Evolutionary conservation across 2,113 vertebrate genomes (phyloP), one percentile per base, ranked within the genome.

Genomic region (Myrmecophaga tridactyla): DNA sequence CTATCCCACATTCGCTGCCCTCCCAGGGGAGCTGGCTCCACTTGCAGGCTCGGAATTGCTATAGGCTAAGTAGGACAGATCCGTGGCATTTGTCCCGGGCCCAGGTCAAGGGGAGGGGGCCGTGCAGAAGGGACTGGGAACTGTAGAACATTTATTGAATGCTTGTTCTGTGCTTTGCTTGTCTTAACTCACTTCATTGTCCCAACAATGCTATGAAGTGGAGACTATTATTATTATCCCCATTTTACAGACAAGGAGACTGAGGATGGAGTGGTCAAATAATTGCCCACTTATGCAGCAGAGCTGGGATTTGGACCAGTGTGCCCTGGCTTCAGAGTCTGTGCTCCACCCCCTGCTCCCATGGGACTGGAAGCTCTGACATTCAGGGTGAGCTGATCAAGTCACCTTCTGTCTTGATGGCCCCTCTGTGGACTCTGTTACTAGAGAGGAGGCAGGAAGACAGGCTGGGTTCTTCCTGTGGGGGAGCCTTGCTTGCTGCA

Each of bases 181-280:
- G 9, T 27, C 13, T 39, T 3, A 69, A 31, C 29, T 51, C 29
- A n/a, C 23, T n/a, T 14, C n/a, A 12, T 11, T 0, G 1, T 53
- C 7, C 3, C 25, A 20, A 14, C 43, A 31, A 10, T 10, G 6
- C 69, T 0, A 6, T 21, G 3, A 39, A 34, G 43, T 0, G 4
- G 75, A 70, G 75, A 27, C 29, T 39, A 21, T 27, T 62, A 8
- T 67, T 36, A n/a, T 11, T 4, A 41, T n/a, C n/a, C 63, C 51
- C 46, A 21, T 20, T 51, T 86, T 21, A 53, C 46, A 77, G 36
- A 46, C 11, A 18, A 73, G 94, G 27, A 56, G 12, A 89, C 46
- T 3, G 69, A 86, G 63, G 76, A 4, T 46, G 17, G 20, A 58
- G 48, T 29, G 25, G 4, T 23, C 21, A 6, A 73, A 46, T 70